phyloP scores from a whole-genome alignment of 92 coral and sea anemone species.

The Isaurus tuberculatus region DNA sequence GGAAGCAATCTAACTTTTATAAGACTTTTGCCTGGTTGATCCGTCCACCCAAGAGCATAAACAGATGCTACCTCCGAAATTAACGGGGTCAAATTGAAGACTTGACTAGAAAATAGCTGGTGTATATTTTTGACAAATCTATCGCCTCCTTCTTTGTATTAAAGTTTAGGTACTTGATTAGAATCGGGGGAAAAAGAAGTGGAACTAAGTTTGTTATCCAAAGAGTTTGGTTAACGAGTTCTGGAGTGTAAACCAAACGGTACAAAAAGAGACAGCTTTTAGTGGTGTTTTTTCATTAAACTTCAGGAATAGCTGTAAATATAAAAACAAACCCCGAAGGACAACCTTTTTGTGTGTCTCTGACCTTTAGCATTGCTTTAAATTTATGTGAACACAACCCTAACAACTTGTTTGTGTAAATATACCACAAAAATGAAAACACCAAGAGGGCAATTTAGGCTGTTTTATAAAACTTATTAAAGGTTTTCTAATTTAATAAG shows the following conservation, averaged over 20 bases:
- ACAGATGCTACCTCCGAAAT: conserved; percentile 2
- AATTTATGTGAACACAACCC: neutral
- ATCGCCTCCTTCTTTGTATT: neutral
- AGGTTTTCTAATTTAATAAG: conserved; percentile 20
- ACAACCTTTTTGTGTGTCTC: conserved; percentile 5
- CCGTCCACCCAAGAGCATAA: conserved; percentile 17
- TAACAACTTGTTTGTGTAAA: neutral
- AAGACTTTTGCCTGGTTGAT: conserved; percentile 3
- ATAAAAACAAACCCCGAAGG: conserved; percentile 1
- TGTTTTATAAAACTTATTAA: conserved; percentile 5
- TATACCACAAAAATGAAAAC: neutral
- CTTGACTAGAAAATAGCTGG: neutral
- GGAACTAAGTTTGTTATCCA: neutral
- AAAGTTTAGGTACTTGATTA: conserved; percentile 9
- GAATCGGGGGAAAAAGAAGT: neutral
- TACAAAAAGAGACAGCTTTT: conserved; percentile 34
- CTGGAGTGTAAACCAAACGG: conserved; percentile 41
- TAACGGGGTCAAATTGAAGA: neutral
- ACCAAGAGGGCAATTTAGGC: conserved; percentile 5
- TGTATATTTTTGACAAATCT: neutral
- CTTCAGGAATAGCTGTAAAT: neutral
- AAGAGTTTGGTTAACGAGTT: conserved; percentile 25
- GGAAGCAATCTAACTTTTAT: neutral
- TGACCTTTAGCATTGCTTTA: neutral
- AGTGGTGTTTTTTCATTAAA: conserved; percentile 15